These are phyloP conservation scores for Steromphala cineraria DNA, from an alignment of 2,888 invertebrate genomes.

Conservation along the genomic window DNA sequence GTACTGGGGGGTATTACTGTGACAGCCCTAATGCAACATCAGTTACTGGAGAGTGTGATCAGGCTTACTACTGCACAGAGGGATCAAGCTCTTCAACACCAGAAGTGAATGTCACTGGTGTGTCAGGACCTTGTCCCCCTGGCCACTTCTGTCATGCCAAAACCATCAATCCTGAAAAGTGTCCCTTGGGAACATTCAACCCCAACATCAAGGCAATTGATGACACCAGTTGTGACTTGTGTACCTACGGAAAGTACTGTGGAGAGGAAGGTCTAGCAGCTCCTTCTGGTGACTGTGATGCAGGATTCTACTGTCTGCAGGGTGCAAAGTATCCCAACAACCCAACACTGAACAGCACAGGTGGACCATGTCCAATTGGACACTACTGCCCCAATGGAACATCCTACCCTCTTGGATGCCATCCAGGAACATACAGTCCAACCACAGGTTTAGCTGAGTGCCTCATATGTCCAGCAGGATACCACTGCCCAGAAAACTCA, in stretches of 20 bases:
- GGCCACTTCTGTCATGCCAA: conserved; percentile 64
- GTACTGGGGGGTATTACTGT: conserved; percentile 70
- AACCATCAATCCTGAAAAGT: conserved; percentile 59
- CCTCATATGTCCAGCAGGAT: conserved; percentile 53
- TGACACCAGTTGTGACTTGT: conserved; percentile 49
- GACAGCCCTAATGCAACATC: conserved; percentile 54
- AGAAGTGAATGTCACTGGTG: conserved; percentile 57
- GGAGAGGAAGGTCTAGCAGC: conserved; percentile 55
- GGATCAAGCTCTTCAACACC: conserved; percentile 65
- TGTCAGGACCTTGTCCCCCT: conserved; percentile 68
- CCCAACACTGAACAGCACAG: conserved; percentile 49
- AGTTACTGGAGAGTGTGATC: conserved; percentile 58
- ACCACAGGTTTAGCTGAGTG: conserved; percentile 48
- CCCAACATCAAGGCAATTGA: conserved; percentile 49
- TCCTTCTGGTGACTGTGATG: conserved; percentile 68
- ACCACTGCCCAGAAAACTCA: conserved; percentile 58
- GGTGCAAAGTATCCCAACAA: conserved; percentile 61
- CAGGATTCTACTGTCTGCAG: conserved; percentile 69
- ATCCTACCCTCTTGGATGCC: conserved; percentile 59
- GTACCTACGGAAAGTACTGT: conserved; percentile 65
- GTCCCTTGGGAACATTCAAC: conserved; percentile 66
- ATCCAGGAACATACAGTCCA: conserved; percentile 57
- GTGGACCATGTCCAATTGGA: conserved; percentile 71
- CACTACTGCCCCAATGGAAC: conserved; percentile 72
- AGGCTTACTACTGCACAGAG: conserved; percentile 64